Base-by-base conservation (phyloP, 2,888 invertebrate genomes). In the Polymixis lichenea region DNA sequence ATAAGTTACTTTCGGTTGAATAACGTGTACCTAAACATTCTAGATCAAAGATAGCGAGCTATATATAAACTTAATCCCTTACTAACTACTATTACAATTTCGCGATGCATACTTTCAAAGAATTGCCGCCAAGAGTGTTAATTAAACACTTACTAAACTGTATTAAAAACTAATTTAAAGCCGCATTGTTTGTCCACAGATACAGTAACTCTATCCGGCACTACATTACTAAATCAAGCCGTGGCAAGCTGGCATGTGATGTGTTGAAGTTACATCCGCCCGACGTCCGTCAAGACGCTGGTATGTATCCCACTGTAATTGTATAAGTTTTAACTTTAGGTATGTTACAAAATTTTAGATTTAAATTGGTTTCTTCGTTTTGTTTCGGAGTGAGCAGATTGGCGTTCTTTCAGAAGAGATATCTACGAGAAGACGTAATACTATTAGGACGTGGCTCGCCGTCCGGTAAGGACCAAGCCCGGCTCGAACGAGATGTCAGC, bases 161-260 rank as follows among this genome's bases (percentile, higher is more conserved):
- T 49, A 58, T 67, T 66, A 46, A 69, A 65, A 77, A 69, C 65
- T 62, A 73, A 67, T 67, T 69, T 67, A 64, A 62, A 49, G 22
- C 28, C 15, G 61, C 11, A 61, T 62, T 58, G 66, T 76, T 82
- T 86, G 78, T 87, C 69, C 68, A 38, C 86, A 88, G 87, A 66
- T 32, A 72, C 53, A 78, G 64, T 64, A 56, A 70, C 65, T 72
- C 75, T 25, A 75, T 80, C 43, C 72, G 65, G 72, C 51, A 76
- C 28, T 69, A 78, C 71, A 64, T 69, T 61, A 80, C 69, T 79
- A 83, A 79, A 83, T 77, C 74, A 77, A 79, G 72, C 51, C 79
- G 77, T 15, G 80, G 43, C 78, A 88, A 71, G 83, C 77, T 88
- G 80, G 75, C 79, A 62, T 88, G 88, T 80, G 82, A 82, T 72